Conservation (phyloP, 2,888 invertebrate genomes). For the Napeogenes sylphis region DNA sequence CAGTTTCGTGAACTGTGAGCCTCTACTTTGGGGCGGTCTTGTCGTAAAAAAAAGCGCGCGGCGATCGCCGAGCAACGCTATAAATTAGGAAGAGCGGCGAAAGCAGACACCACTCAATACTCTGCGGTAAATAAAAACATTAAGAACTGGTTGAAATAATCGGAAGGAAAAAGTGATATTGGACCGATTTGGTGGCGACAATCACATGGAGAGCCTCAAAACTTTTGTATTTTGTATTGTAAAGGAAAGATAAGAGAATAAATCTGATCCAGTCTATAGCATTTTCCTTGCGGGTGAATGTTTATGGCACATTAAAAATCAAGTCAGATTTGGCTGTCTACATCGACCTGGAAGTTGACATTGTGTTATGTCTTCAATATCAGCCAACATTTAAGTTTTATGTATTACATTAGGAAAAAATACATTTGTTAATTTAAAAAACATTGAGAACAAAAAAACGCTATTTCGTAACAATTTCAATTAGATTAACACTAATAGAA, state of each 20-base stretch:
- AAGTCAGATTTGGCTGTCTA: conserved; percentile 14
- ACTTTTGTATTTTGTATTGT: conserved; percentile 28
- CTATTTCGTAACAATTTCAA: conserved; percentile 4
- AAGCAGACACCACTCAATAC: conserved; percentile 72
- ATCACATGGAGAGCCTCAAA: conserved; percentile 19
- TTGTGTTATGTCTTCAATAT: conserved; percentile 13
- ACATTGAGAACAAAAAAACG: conserved; percentile 1
- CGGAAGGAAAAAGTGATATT: conserved; percentile 66
- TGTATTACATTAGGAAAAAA: neutral
- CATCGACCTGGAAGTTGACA: conserved; percentile 13
- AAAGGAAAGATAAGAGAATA: conserved; percentile 30
- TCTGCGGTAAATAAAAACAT: conserved; percentile 76
- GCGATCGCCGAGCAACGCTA: conserved; percentile 59
- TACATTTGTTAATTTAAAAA: too few relatives aligned
- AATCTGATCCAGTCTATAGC: conserved; percentile 25
- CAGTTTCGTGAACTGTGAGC: conserved; percentile 9
- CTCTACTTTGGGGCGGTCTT: conserved; percentile 32
- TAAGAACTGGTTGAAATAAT: conserved; percentile 72
- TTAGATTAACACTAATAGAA: too few relatives aligned
- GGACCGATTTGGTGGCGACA: conserved; percentile 66
- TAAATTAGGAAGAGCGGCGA: conserved; percentile 72
- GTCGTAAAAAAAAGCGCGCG: conserved; percentile 61
- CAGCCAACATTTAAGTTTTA: conserved; percentile 5
- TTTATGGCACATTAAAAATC: conserved; percentile 16
- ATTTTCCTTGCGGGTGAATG: conserved; percentile 21